Evolutionary conservation across 2,888 invertebrate genomes (phyloP).

Genomic region (Synergus umbraculus): DNA sequence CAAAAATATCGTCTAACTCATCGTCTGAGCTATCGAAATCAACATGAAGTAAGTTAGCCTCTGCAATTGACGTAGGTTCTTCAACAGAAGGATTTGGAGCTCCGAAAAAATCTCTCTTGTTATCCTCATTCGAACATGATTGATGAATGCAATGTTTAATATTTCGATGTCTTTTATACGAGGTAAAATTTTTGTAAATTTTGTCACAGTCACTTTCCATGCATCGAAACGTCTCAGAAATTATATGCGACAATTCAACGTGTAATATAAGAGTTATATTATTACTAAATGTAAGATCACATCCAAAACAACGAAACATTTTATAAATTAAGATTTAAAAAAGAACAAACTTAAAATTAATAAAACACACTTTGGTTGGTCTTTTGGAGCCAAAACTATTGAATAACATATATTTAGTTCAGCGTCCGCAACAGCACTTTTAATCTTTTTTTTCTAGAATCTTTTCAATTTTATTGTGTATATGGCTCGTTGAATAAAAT

Average conservation of each 20-base stretch:
- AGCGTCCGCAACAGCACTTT: no score
- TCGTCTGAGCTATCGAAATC: constrained; percentile 8
- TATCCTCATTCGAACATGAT: not conserved
- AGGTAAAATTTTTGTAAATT: not conserved
- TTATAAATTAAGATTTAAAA: not conserved
- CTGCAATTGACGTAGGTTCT: not conserved
- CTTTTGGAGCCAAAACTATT: no score
- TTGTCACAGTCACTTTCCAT: constrained; percentile 13
- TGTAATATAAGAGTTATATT: constrained; percentile 5
- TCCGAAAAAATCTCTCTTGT: not conserved
- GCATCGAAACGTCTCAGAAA: constrained; percentile 22
- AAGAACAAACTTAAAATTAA: not conserved
- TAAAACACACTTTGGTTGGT: not conserved
- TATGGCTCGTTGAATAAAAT: constrained; percentile 17
- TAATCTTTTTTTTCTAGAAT: no score
- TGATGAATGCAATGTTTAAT: not conserved
- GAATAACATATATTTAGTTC: no score
- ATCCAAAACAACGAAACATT: not conserved
- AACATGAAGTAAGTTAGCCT: not conserved
- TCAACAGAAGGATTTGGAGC: not conserved
- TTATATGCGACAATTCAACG: constrained; percentile 15
- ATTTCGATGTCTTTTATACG: constrained; percentile 28
- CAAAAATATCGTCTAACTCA: constrained; percentile 5
- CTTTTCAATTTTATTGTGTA: not conserved
- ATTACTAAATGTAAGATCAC: not conserved